A percentile compares a stretch with the other conserved stretches of the same genome.
These are phyloP conservation scores for Popillia japonica DNA, from an alignment of 1,140 invertebrate species.

Conservation along the genomic window DNA sequence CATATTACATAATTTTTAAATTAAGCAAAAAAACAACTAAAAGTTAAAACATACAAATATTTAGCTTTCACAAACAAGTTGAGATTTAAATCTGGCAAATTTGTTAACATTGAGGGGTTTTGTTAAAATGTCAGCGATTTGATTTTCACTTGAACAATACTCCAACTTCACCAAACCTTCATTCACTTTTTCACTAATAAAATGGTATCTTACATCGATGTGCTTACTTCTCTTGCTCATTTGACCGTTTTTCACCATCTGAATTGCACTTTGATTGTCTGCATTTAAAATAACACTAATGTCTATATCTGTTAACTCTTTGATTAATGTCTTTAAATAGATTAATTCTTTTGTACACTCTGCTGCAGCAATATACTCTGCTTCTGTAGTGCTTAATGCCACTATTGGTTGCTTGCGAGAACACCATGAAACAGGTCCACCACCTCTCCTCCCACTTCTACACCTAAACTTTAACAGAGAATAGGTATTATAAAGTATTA, in stretches of 20 bases:
- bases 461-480: too few relatives aligned
- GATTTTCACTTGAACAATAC: slow-evolving; percentile 27
- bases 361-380: slow-evolving; percentile 57
- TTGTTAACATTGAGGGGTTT: not conserved
- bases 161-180: slow-evolving; percentile 33
- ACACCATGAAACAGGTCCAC: slow-evolving; percentile 53
- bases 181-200: slow-evolving; percentile 11
- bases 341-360: slow-evolving; percentile 54
- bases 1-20: too few relatives aligned
- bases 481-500: too few relatives aligned
- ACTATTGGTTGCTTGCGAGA: slow-evolving; percentile 50
- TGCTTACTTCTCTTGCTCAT: not conserved
- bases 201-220: slow-evolving; percentile 33
- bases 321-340: slow-evolving; percentile 46
- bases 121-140: too few relatives aligned
- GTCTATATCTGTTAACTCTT: not conserved
- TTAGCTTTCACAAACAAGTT: too few relatives aligned
- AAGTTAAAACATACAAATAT: too few relatives aligned
- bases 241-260: slow-evolving; percentile 33
- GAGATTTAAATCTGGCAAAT: slow-evolving; percentile 44
- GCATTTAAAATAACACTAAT: not conserved
- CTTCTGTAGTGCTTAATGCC: slow-evolving; percentile 59
- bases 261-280: too few relatives aligned
- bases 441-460: too few relatives aligned
- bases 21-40: too few relatives aligned